Evolutionary conservation across 53 echinoderm and acorn worm genomes (phyloP).

Genomic region (Actinopyga echinites): DNA sequence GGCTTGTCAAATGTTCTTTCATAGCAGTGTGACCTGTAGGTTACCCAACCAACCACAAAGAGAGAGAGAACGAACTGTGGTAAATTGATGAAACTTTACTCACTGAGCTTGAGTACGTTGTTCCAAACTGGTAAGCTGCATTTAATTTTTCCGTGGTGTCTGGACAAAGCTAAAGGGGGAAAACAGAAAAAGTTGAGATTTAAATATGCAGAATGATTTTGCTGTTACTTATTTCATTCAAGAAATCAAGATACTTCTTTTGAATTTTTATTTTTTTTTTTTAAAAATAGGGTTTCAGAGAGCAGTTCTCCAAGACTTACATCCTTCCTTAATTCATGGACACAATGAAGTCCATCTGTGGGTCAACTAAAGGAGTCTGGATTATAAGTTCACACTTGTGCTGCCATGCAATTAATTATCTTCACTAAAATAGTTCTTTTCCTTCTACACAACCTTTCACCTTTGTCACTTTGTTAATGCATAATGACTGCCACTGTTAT

Average conservation of each 20-base stretch:
- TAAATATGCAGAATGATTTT: not conserved
- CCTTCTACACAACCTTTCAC: too few relatives aligned
- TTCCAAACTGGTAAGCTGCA: slow-evolving; percentile 90
- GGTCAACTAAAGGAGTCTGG: too few relatives aligned
- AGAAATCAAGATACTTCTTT: not conserved
- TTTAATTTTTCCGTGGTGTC: slow-evolving; percentile 75
- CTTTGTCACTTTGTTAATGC: too few relatives aligned
- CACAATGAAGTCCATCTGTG: not conserved
- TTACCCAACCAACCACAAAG: too few relatives aligned
- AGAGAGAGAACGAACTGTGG: not conserved
- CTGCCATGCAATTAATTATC: too few relatives aligned
- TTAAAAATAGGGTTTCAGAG: too few relatives aligned
- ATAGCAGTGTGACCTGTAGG: not conserved
- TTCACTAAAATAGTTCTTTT: too few relatives aligned
- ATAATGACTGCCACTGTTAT: too few relatives aligned
- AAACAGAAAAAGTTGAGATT: not conserved
- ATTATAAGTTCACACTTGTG: too few relatives aligned
- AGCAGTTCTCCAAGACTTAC: too few relatives aligned
- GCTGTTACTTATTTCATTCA: not conserved
- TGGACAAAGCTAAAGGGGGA: slow-evolving; percentile 69
- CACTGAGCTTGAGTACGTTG: slow-evolving; percentile 83
- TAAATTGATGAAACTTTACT: not conserved
- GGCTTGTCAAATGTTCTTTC: not conserved
- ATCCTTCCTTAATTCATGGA: not conserved
- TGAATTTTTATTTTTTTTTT: not conserved